Evolutionary conservation across 2,797 vertebrate species (phyloP).

Genomic region (Periophthalmus magnuspinnatus): DNA sequence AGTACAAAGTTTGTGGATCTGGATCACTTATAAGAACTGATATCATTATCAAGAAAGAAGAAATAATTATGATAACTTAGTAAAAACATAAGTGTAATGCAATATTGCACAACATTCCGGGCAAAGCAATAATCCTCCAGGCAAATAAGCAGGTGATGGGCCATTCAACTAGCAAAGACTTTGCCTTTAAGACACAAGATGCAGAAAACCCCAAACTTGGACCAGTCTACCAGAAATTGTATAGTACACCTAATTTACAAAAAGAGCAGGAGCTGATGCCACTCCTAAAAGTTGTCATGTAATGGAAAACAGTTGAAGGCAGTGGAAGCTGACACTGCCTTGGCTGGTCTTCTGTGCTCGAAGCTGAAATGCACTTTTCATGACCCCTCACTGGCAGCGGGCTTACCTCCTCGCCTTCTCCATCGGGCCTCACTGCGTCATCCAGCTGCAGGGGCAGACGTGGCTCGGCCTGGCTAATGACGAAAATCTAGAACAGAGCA

Average conservation of each 20-base stretch:
- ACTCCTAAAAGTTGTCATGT: slow-evolving; percentile 2
- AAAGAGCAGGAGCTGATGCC: neutral
- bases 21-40: no score
- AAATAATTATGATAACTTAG: no score
- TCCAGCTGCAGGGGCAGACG: slow-evolving; percentile 95
- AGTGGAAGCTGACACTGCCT: neutral
- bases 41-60: no score
- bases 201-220: neutral
- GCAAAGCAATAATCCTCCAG: no score
- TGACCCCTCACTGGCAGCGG: neutral
- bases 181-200: neutral
- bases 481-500: slow-evolving; percentile 84
- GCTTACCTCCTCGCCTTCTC: slow-evolving; percentile 93
- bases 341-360: neutral
- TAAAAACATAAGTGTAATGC: no score
- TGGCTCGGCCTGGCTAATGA: slow-evolving; percentile 93
- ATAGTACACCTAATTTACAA: neutral
- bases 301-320: neutral
- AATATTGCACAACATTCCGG: neutral
- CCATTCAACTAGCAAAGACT: neutral
- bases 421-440: slow-evolving; percentile 92
- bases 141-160: no score
- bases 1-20: no score
- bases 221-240: neutral
- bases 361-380: neutral